A percentile compares a stretch with the other conserved stretches of the same genome.
phyloP scores from a whole-genome alignment of 2,113 vertebrate genomes.

The Tichodroma muraria region DNA sequence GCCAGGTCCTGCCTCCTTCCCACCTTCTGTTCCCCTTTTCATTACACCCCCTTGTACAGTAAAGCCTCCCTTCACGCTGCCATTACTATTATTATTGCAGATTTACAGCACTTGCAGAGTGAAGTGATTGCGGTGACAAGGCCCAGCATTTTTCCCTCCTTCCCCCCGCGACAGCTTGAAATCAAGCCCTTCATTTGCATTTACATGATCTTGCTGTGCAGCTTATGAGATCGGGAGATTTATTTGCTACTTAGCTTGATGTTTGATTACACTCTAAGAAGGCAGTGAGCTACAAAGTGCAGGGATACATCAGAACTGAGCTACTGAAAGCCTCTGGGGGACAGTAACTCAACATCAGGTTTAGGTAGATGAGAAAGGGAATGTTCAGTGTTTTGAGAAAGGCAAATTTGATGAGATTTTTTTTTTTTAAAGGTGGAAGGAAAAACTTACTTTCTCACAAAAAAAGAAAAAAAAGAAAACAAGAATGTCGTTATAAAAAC shows the following conservation, averaged over 20 bases:
- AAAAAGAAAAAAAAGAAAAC: not conserved
- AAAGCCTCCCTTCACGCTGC: conserved; percentile 63
- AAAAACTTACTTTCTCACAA: not conserved
- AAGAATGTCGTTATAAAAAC: not conserved
- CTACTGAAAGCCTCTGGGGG: conserved; percentile 58
- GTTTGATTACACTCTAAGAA: conserved; percentile 87
- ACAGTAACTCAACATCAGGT: conserved; percentile 68
- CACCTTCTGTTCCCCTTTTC: conserved; percentile 55
- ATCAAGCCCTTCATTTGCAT: conserved; percentile 96
- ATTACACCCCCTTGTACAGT: conserved; percentile 62
- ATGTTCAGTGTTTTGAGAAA: conserved; percentile 22
- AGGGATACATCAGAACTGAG: conserved; percentile 56
- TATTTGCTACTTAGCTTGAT: conserved; percentile 89
- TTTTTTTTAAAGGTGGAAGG: not conserved
- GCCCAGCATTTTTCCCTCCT: conserved; percentile 61
- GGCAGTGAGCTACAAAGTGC: conserved; percentile 63
- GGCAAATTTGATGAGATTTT: conserved; percentile 23
- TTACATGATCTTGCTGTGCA: conserved; percentile 93
- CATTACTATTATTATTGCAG: conserved; percentile 76
- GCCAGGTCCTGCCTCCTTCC: not conserved
- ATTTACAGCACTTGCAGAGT: conserved; percentile 75
- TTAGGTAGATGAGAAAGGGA: conserved; percentile 60
- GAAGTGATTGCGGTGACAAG: conserved; percentile 61
- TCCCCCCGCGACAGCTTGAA: conserved; percentile 83
- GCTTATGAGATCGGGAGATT: conserved; percentile 86